Base-by-base conservation (phyloP, 2,113 vertebrate genomes). In the Cisticola juncidis region DNA sequence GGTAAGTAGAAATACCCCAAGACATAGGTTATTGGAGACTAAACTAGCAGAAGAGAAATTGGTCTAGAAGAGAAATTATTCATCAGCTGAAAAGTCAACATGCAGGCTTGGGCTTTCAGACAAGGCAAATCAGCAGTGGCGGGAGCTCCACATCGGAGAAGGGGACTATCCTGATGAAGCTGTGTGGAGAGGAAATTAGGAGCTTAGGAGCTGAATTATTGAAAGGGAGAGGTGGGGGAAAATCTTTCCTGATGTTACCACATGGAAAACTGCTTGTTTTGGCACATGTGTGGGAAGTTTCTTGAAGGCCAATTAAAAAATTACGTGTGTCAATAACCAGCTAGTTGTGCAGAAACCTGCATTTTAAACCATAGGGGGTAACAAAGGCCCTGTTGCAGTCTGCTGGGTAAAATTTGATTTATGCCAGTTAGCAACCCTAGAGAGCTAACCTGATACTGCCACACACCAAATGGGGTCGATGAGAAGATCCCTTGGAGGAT, bases 401-500 rank as follows among this genome's bases (percentile, higher is more conserved):
- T 74, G 28, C 35, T 53, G 57, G 33, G 31, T 85, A 86, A 85
- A 82, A 80, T 73, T 78, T 62, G 58, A 91, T 91, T 88, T 87
- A 77, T 56, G 33, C 24, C 40, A 54, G 42, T 9, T 72, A 66
- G 47, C 35, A 80, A 65, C 42, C 20, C 81, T 16, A 6, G 73
- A 79, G 70, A 91, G 20, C 38, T 62, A 62, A 77, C 11, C 4
- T 70, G 54, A 68, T 70, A 65, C 45, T 57, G 66, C 40, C 86
- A 73, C 72, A 70, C 33, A 65, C 14, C 0, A 0, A 84, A 81
- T 0, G 0, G 54, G 18, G 9, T 35, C 0, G 0, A 44, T 0
- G 0, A 86, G 50, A 57, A 89, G 47, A 74, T 44, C 29, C 24
- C 5, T 25, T 58, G 53, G 17, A 97, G 73, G 82, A 38, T 0